phyloP scores from a whole-genome alignment of 2,797 vertebrate species.

The Parotocinclus haroldoi region DNA sequence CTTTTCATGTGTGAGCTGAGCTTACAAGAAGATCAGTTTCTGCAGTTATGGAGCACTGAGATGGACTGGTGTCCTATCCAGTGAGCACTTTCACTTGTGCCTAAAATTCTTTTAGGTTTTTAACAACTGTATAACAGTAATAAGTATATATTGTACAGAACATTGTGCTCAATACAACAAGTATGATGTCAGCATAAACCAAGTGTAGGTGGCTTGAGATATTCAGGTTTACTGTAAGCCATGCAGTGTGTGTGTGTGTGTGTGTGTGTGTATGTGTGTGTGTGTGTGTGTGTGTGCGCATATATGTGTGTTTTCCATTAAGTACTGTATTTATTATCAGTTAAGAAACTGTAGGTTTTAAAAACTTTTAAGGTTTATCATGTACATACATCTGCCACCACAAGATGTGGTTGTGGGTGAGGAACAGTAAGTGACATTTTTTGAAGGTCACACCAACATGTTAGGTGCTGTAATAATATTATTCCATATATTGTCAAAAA shows the following conservation, averaged over 20 bases:
- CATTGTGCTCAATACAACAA: background rate
- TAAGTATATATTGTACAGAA: too few relatives aligned
- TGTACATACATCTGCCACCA: constrained; percentile 5
- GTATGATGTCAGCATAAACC: background rate
- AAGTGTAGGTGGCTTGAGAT: background rate
- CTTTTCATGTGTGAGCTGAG: too few relatives aligned
- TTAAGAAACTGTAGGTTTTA: background rate
- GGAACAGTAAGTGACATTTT: constrained; percentile 37
- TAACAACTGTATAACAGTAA: too few relatives aligned
- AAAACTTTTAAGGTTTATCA: constrained; percentile 1
- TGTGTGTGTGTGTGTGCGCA: background rate
- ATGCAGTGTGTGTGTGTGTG: background rate
- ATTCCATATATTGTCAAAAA: too few relatives aligned
- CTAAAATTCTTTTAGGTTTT: too few relatives aligned
- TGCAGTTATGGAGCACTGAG: too few relatives aligned
- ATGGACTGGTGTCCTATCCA: too few relatives aligned
- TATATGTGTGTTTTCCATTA: background rate
- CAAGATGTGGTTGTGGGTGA: constrained; percentile 19
- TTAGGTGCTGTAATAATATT: background rate
- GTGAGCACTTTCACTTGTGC: too few relatives aligned
- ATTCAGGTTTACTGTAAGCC: background rate
- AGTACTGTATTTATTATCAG: too few relatives aligned
- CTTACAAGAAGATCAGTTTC: too few relatives aligned
- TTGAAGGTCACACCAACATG: constrained; percentile 18
- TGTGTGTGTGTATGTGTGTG: background rate